Conservation (phyloP, 2,888 invertebrate genomes). For the Salpingus planirostris region DNA sequence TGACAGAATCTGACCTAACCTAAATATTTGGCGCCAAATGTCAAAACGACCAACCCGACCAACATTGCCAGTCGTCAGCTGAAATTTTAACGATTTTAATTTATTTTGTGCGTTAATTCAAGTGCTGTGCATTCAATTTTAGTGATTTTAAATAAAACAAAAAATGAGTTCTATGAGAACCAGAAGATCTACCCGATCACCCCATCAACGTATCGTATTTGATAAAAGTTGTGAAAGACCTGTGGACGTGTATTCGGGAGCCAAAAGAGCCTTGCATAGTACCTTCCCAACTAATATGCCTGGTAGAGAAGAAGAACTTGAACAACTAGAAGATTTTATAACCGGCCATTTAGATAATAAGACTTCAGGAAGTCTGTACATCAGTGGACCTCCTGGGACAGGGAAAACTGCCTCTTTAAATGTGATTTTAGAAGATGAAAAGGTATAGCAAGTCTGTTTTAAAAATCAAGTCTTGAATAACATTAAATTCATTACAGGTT, state of each 20-base stretch:
- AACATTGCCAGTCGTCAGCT: too few species aligned
- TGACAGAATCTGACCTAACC: too few species aligned
- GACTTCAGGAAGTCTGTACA: conserved; percentile 75
- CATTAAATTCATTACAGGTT: neutral
- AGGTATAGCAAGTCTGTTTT: conserved; percentile 4
- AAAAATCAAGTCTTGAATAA: conserved; percentile 15
- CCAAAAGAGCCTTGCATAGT: conserved; percentile 37
- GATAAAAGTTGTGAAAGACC: conserved; percentile 12
- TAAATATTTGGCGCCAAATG: too few species aligned
- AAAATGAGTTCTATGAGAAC: too few species aligned
- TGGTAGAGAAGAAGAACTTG: conserved; percentile 73
- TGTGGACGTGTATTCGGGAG: conserved; percentile 35
- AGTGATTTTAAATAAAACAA: too few species aligned
- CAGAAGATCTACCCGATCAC: too few species aligned
- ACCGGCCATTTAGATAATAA: conserved; percentile 52
- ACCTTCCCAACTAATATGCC: conserved; percentile 43
- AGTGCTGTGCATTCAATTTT: too few species aligned
- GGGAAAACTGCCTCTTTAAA: conserved; percentile 89
- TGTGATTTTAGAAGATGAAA: conserved; percentile 53
- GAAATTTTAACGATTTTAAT: too few species aligned
- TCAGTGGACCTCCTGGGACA: conserved; percentile 96
- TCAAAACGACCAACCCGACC: too few species aligned
- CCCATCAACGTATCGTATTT: too few species aligned
- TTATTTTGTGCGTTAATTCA: too few species aligned
- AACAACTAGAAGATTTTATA: conserved; percentile 61